A percentile compares a stretch with the other conserved stretches of the same genome.
phyloP scores from a whole-genome alignment of 2,113 vertebrate species.

The Paradoxurus hermaphroditus region DNA sequence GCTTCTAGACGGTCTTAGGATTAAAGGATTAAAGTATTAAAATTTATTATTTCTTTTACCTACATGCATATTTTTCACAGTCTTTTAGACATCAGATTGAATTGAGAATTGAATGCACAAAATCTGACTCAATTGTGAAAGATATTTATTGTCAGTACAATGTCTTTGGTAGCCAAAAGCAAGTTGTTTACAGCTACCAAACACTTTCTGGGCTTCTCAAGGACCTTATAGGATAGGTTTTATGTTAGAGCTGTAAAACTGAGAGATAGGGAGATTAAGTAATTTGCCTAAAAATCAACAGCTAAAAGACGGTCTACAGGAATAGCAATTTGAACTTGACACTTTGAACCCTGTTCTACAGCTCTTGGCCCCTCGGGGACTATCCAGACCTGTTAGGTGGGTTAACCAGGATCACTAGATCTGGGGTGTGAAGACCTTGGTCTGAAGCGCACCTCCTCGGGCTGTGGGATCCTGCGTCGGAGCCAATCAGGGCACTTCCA shows the following conservation, averaged over 20 bases:
- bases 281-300: not conserved
- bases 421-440: not conserved
- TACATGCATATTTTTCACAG: not conserved
- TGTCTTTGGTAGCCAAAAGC: not conserved
- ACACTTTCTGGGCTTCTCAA: not conserved
- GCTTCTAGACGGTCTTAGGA: not conserved
- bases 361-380: not conserved
- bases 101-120: not conserved
- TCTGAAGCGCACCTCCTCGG: not conserved
- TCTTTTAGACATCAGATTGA: not conserved
- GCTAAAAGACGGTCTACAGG: not conserved
- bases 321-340: not conserved
- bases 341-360: not conserved
- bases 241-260: not conserved
- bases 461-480: not conserved
- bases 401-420: not conserved
- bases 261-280: not conserved
- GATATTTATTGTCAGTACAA: not conserved
- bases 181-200: not conserved
- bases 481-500: not conserved
- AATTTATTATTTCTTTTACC: not conserved
- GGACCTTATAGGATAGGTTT: not conserved
- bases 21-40: constrained; percentile 32
- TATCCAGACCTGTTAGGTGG: not conserved
- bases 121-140: not conserved